Evolutionary conservation across 2,113 vertebrate species (phyloP).

Genomic region (Lepus europaeus): DNA sequence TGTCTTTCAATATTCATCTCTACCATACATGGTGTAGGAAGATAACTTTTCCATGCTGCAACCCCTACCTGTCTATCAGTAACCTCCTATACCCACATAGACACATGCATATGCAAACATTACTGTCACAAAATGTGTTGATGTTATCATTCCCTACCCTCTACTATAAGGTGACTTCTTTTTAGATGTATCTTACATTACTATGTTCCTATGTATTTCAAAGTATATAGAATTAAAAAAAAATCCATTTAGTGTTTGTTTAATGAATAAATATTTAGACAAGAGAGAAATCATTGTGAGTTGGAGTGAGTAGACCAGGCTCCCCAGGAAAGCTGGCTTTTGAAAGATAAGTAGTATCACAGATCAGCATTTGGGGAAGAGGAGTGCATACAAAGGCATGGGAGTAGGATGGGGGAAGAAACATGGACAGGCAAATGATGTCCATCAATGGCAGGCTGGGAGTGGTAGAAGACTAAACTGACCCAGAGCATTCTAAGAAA

Average conservation of each 20-base stretch:
- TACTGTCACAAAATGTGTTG: not conserved
- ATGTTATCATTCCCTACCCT: not conserved
- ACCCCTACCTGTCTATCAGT: not conserved
- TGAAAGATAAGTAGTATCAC: not conserved
- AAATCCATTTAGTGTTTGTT: not conserved
- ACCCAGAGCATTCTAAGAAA: not conserved
- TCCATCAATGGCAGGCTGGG: not conserved
- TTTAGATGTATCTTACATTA: not conserved
- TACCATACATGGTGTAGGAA: not conserved
- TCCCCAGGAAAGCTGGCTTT: not conserved
- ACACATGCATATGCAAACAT: not conserved
- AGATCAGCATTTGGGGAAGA: not conserved
- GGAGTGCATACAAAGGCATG: not conserved
- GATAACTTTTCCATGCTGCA: not conserved
- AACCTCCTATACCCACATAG: not conserved
- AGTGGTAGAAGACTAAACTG: not conserved
- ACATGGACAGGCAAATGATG: not conserved
- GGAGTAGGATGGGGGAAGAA: no score
- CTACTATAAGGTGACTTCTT: not conserved
- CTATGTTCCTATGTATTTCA: not conserved
- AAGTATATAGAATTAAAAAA: not conserved
- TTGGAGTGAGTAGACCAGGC: not conserved
- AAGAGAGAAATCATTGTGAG: not conserved
- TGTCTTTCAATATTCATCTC: not conserved
- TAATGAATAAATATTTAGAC: not conserved